phyloP scores from a whole-genome alignment of 2,113 vertebrate species.

The Rhinoderma darwinii region DNA sequence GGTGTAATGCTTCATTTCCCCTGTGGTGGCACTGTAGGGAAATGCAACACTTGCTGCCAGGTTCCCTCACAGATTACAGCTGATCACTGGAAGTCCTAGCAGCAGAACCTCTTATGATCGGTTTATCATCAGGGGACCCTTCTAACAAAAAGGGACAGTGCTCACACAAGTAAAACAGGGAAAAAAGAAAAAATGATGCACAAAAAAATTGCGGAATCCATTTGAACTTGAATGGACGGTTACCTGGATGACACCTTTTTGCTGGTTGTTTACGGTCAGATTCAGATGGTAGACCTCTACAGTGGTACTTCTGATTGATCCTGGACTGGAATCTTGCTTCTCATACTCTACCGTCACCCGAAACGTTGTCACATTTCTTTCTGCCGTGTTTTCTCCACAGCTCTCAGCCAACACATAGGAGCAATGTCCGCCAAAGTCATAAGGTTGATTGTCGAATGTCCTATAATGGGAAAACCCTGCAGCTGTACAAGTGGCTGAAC shows the following conservation, averaged over 20 bases:
- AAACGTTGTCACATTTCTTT: constrained; percentile 64
- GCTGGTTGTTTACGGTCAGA: constrained; percentile 62
- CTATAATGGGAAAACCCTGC: constrained; percentile 74
- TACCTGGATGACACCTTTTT: constrained; percentile 40
- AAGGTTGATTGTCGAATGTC: constrained; percentile 73
- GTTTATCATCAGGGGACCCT: neutral
- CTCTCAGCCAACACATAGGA: constrained; percentile 63
- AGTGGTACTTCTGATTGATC: constrained; percentile 66
- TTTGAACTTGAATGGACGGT: neutral
- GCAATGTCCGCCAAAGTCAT: constrained; percentile 73
- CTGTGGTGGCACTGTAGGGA: too few relatives aligned
- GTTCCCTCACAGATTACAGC: too few relatives aligned
- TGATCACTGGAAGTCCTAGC: too few relatives aligned
- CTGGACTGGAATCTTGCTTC: constrained; percentile 65
- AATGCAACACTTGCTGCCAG: too few relatives aligned
- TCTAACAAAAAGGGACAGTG: neutral
- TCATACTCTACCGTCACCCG: constrained; percentile 69
- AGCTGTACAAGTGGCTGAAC: constrained; percentile 68
- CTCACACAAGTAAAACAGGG: neutral
- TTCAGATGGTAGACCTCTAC: constrained; percentile 66
- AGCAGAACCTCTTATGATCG: too few relatives aligned
- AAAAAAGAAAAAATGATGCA: too few relatives aligned
- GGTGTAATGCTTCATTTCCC: too few relatives aligned
- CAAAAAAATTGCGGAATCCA: neutral
- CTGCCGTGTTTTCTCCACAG: constrained; percentile 62